Evolutionary conservation across 2,888 invertebrate species (phyloP).

Genomic region (Chaitophorus viminalis): DNA sequence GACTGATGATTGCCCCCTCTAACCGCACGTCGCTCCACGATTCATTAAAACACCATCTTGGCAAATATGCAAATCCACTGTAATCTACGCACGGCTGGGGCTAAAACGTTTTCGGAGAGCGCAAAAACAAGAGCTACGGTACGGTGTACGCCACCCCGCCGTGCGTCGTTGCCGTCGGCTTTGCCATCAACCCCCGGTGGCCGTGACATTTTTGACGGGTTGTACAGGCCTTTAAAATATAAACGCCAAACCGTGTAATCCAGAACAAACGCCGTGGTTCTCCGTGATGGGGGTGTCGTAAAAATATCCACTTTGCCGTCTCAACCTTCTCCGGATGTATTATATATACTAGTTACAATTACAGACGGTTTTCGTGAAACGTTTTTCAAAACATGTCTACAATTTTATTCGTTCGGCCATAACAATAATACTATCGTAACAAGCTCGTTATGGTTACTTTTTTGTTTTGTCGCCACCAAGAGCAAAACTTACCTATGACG

Average conservation of each 20-base stretch:
- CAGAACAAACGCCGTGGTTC: neutral
- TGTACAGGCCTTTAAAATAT: neutral
- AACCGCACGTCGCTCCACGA: neutral
- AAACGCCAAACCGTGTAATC: neutral
- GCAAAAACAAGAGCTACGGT: conserved; percentile 26
- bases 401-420: too few species aligned
- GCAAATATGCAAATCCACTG: conserved; percentile 53
- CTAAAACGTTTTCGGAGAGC: conserved; percentile 1
- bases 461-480: too few species aligned
- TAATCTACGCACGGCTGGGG: conserved; percentile 33
- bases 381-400: neutral
- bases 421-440: too few species aligned
- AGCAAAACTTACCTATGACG: too few species aligned
- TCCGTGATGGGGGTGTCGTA: neutral
- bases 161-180: neutral
- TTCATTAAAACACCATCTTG: conserved; percentile 58
- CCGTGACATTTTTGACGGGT: conserved; percentile 10
- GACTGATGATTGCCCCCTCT: conserved; percentile 47
- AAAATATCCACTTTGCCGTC: neutral
- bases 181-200: neutral
- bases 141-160: too few species aligned
- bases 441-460: too few species aligned
- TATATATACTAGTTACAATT: neutral
- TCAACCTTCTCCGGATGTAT: neutral
- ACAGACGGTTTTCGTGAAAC: neutral